Percentiles rank a stretch among this genome's conserved stretches.
Evolutionary conservation across 2,888 invertebrate species (phyloP).

Genomic region (Anarsia innoxiella): DNA sequence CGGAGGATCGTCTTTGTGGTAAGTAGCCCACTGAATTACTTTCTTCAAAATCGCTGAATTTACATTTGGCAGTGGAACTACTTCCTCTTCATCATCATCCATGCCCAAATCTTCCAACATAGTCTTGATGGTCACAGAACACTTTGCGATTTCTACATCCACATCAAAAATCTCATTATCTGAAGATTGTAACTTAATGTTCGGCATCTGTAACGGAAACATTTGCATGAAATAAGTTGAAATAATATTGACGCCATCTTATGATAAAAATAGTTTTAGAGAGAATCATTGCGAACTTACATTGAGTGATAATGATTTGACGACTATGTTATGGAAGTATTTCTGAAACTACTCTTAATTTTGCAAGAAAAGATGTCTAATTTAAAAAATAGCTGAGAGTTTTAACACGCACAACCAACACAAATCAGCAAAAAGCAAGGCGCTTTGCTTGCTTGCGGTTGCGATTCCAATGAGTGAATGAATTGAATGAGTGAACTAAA

Average conservation of each 20-base stretch:
- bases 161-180: slow-evolving; percentile 97
- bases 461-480: no score
- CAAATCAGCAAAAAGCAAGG: no score
- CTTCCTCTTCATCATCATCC: slow-evolving; percentile 95
- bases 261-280: slow-evolving; percentile 14
- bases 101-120: slow-evolving; percentile 96
- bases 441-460: no score
- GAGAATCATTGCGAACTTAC: background rate
- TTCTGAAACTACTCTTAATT: no score
- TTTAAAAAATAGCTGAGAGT: no score
- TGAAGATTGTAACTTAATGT: slow-evolving; percentile 94
- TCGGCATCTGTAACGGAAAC: slow-evolving; percentile 83
- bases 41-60: slow-evolving; percentile 97
- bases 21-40: slow-evolving; percentile 94
- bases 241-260: slow-evolving; percentile 32
- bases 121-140: slow-evolving; percentile 98
- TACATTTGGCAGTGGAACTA: slow-evolving; percentile 97
- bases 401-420: no score
- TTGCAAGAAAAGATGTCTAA: no score
- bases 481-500: no score
- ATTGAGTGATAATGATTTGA: background rate
- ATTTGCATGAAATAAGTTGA: background rate
- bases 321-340: no score
- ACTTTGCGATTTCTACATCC: slow-evolving; percentile 97
- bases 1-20: slow-evolving; percentile 96